These are phyloP conservation scores for Peromyscus nudipes DNA, from an alignment of 2,797 vertebrate species.

Conservation along the genomic window DNA sequence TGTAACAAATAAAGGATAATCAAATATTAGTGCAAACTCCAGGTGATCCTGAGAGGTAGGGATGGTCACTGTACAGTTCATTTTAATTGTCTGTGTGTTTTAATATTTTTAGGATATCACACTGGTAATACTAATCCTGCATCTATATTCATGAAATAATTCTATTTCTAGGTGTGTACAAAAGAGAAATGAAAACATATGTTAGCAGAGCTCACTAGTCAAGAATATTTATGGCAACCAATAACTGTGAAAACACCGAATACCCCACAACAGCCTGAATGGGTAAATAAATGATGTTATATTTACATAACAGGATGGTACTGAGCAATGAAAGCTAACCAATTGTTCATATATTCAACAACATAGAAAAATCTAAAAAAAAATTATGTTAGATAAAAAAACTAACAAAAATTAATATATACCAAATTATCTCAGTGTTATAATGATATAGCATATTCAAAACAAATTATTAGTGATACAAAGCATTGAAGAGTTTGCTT, in stretches of 20 bases:
- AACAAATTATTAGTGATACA: background rate
- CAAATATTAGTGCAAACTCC: background rate
- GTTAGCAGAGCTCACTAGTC: background rate
- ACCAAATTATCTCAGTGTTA: background rate
- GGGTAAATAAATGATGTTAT: background rate
- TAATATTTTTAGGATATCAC: background rate
- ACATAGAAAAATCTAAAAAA: background rate
- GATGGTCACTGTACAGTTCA: background rate
- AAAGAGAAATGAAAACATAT: conserved; percentile 47
- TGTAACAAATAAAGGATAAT: background rate
- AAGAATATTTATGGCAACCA: conserved; percentile 35
- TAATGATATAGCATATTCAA: background rate
- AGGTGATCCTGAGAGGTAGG: background rate
- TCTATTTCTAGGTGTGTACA: conserved; percentile 30
- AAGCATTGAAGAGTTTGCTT: background rate
- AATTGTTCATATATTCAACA: background rate
- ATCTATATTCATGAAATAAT: background rate
- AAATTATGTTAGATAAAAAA: background rate
- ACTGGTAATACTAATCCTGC: background rate
- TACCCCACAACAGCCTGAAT: background rate
- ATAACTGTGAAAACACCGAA: background rate
- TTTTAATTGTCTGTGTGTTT: background rate
- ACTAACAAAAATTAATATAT: background rate
- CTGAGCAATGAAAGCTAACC: background rate
- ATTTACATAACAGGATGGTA: background rate